A percentile compares a stretch with the other conserved stretches of the same genome.
Evolutionary conservation across 2,797 vertebrate genomes (phyloP).

Genomic region (Cyprinella venusta): DNA sequence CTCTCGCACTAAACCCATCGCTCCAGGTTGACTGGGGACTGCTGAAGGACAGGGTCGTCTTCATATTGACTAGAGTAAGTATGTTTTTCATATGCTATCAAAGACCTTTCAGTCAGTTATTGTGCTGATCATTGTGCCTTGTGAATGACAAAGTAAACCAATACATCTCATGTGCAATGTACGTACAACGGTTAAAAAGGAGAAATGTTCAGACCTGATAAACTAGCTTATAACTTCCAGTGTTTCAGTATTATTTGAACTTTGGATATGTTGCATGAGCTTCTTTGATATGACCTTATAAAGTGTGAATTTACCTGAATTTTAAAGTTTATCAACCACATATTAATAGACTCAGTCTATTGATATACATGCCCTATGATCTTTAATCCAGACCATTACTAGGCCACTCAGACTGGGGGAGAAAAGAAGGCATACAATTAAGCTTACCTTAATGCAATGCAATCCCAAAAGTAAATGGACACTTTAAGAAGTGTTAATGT

Average conservation of each 20-base stretch:
- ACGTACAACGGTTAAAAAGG: too few species aligned
- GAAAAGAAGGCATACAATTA: neutral
- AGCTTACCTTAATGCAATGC: neutral
- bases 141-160: neutral
- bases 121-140: neutral
- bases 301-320: too few species aligned
- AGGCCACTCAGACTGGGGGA: neutral
- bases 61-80: slow-evolving; percentile 75
- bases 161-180: neutral
- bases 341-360: neutral
- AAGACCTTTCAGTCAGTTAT: neutral
- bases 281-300: neutral
- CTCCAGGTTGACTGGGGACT: slow-evolving; percentile 54
- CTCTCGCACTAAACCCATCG: slow-evolving; percentile 59
- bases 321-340: neutral
- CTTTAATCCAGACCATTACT: neutral
- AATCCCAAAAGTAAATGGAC: neutral
- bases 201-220: neutral
- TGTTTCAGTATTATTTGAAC: neutral
- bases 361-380: neutral
- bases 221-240: neutral
- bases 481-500: neutral
- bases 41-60: slow-evolving; percentile 60
- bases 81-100: slow-evolving; percentile 43
- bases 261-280: neutral